Percentiles rank a stretch among this genome's conserved stretches.
Evolutionary conservation across 2,797 vertebrate species (phyloP).

Genomic region (Paguma larvata): DNA sequence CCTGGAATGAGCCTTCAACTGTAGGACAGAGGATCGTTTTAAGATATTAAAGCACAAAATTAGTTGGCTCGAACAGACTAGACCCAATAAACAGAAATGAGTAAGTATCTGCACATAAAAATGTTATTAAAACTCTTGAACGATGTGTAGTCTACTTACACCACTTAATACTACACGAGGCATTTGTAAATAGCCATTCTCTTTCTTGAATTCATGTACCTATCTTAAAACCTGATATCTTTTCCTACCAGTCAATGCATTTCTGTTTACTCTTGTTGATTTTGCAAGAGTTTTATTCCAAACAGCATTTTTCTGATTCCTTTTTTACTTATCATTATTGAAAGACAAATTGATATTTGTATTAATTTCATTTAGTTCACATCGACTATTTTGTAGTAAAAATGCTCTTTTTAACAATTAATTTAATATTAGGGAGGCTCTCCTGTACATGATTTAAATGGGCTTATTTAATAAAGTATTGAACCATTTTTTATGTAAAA

Average conservation of each 20-base stretch:
- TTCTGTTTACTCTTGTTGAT: background rate
- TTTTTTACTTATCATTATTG: slow-evolving; percentile 8
- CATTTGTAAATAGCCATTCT: background rate
- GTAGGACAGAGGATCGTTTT: background rate
- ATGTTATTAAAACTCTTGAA: background rate
- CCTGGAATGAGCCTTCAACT: background rate
- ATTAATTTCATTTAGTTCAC: slow-evolving; percentile 41
- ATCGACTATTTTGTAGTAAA: background rate
- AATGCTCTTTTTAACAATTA: background rate
- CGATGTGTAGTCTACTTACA: background rate
- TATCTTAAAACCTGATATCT: background rate
- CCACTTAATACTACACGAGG: background rate
- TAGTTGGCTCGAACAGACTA: background rate
- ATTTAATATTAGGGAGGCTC: background rate
- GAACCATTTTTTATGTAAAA: background rate
- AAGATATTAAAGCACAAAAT: background rate
- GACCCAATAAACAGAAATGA: background rate
- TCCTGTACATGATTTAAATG: background rate
- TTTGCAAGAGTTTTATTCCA: background rate
- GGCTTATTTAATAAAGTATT: slow-evolving; percentile 5
- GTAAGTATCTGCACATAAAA: background rate
- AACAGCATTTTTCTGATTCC: background rate
- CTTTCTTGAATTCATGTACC: background rate
- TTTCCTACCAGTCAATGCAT: background rate
- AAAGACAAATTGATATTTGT: background rate